Percentiles rank a stretch among this genome's conserved stretches.
These are phyloP conservation scores for Cyrtorhinus lividipennis DNA, from an alignment of 1,140 invertebrate genomes.

Conservation along the genomic window DNA sequence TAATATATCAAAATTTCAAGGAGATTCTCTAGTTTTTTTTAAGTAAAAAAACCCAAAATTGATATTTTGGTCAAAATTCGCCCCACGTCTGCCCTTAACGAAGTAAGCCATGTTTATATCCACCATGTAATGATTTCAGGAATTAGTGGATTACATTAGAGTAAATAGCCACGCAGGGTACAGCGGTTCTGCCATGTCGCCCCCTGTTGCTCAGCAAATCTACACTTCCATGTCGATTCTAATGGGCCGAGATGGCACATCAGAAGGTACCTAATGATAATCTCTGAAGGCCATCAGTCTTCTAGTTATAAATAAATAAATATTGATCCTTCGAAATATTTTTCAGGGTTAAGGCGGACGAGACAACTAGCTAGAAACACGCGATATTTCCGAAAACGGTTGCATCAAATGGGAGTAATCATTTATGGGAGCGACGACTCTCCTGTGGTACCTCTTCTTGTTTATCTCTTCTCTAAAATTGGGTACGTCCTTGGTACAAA, in stretches of 20 bases:
- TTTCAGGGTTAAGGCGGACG: conserved; percentile 48
- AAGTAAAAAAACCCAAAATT: too few species aligned
- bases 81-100: too few species aligned
- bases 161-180: conserved; percentile 67
- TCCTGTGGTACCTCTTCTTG: conserved; percentile 88
- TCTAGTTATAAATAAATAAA: too few species aligned
- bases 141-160: conserved; percentile 66
- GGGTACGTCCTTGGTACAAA: too few species aligned
- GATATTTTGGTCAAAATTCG: too few species aligned
- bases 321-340: too few species aligned
- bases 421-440: conserved; percentile 93
- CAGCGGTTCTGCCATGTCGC: conserved; percentile 82
- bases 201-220: conserved; percentile 82
- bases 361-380: conserved; percentile 67
- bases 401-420: conserved; percentile 86
- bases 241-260: conserved; percentile 67
- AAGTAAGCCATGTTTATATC: too few species aligned
- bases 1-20: too few species aligned
- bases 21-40: too few species aligned
- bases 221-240: conserved; percentile 76
- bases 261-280: conserved; percentile 42
- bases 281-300: not conserved
- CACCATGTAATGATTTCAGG: too few species aligned
- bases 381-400: conserved; percentile 68
- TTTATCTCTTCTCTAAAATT: conserved; percentile 90